Percentiles rank a stretch among this genome's conserved stretches.
Evolutionary conservation across 2,113 vertebrate species (phyloP).

Genomic region (Puffinus mauretanicus): DNA sequence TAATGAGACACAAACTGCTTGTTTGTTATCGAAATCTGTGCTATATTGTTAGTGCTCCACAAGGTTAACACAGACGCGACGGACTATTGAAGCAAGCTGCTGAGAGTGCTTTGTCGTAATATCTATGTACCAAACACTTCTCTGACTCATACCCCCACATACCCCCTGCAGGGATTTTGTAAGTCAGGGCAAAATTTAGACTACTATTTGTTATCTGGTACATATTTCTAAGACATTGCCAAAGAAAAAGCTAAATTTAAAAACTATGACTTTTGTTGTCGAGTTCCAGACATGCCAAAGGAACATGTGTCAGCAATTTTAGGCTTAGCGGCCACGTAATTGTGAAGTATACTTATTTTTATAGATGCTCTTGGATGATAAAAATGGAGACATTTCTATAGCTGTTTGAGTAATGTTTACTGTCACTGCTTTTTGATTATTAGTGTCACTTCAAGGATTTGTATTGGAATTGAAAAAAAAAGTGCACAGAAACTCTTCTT

Average conservation of each 20-base stretch:
- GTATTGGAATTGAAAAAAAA: not conserved
- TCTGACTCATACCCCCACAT: not conserved
- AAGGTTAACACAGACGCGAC: not conserved
- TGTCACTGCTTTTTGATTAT: not conserved
- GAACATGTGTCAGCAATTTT: constrained; percentile 14
- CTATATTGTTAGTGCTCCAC: not conserved
- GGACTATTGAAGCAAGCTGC: not conserved
- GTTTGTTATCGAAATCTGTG: not conserved
- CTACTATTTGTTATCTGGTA: not conserved
- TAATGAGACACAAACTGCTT: not conserved
- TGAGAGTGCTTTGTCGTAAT: not conserved
- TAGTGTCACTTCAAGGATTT: not conserved
- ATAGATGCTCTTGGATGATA: not conserved
- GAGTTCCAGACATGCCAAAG: not conserved
- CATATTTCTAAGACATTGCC: constrained; percentile 24
- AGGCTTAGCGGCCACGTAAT: not conserved
- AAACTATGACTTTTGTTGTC: not conserved
- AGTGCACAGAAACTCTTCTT: not conserved
- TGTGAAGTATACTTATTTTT: not conserved
- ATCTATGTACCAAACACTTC: not conserved
- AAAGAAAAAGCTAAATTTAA: constrained; percentile 36
- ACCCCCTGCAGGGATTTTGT: constrained; percentile 19
- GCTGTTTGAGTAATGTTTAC: not conserved
- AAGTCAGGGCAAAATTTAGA: constrained; percentile 12
- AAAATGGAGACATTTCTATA: not conserved